Base-by-base conservation (phyloP, 1,140 invertebrate genomes). In the Anastrepha obliqua region DNA sequence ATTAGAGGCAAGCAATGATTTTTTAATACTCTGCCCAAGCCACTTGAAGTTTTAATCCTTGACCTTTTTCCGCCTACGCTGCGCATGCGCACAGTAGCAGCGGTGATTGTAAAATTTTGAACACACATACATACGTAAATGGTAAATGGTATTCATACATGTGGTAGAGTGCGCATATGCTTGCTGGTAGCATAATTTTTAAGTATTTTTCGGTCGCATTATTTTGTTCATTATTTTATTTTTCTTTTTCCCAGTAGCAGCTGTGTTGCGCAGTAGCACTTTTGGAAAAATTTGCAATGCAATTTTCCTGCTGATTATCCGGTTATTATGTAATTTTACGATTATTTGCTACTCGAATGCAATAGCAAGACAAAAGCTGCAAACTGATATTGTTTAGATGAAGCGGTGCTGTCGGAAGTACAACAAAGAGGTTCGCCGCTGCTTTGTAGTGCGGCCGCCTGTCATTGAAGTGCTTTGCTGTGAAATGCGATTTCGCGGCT, bases 271-370 rank as follows among this genome's bases (percentile, higher is more conserved):
- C 20, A 15, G 85, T 47, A 42, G 85, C 58, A 86, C 29, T 62
- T 20, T 55, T 55, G 17, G 20, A 62, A n/a, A 39, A 3, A 78
- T 78, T 60, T 6, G 85, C 85, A 86, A 44, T 20, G 55, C 59
- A 4, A 64, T 62, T 86, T 64, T 15, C 58, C 29, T 62, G 58
- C 39, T 60, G 39, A 86, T 86, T 86, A 86, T 86, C 85, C 59
- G 15, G 58, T 62, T 86, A 86, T 86, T 86, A 86, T 86, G 85
- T 86, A 86, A 86, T 86, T 64, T 60, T 65, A 86, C 62, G 62
- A 60, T 60, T 86, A 13, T 65, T 86, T 29, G 47, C 74, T 81
- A 81, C 47, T 55, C n/a, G 47, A n/a, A 47, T 17, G 42, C 42
- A 42, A 74, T 44, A 13, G 29, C 17, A 44, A 13, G 13, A 4